Evolutionary conservation across 1,140 invertebrate species (phyloP).

Genomic region (Psix sp.): DNA sequence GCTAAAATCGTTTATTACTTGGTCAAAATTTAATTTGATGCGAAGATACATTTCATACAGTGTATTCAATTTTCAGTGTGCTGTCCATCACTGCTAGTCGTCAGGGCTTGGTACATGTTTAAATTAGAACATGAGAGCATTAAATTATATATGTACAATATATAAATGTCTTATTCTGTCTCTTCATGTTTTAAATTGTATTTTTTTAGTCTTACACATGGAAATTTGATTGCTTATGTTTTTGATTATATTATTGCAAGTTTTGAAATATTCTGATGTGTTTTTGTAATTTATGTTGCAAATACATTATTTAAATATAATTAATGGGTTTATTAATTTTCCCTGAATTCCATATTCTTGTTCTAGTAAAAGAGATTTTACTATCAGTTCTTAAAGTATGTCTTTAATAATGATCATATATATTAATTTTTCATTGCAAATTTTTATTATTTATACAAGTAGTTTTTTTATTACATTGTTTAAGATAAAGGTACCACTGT

Average conservation of each 20-base stretch:
- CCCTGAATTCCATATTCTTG: too few relatives aligned
- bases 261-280: slow-evolving; percentile 49
- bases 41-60: slow-evolving; percentile 32
- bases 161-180: slow-evolving; percentile 51
- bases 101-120: slow-evolving; percentile 57
- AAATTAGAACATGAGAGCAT: slow-evolving; percentile 54
- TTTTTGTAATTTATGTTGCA: slow-evolving; percentile 58
- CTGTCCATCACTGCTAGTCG: slow-evolving; percentile 58
- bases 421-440: too few relatives aligned
- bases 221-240: slow-evolving; percentile 47
- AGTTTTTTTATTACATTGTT: too few relatives aligned
- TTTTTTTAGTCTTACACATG: slow-evolving; percentile 43
- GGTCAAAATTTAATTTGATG: slow-evolving; percentile 21
- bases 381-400: too few relatives aligned
- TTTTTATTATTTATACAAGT: too few relatives aligned
- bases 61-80: slow-evolving; percentile 61
- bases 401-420: too few relatives aligned
- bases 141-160: slow-evolving; percentile 58
- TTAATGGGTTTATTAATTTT: too few relatives aligned
- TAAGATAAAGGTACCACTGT: too few relatives aligned
- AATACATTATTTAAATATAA: slow-evolving; percentile 55
- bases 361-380: too few relatives aligned
- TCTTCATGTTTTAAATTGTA: slow-evolving; percentile 44
- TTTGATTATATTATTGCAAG: slow-evolving; percentile 54
- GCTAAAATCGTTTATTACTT: slow-evolving; percentile 6